Percentiles rank a stretch among this genome's conserved stretches.
These are phyloP conservation scores for Muschampia plurimacula DNA, from an alignment of 2,888 invertebrate genomes.

Conservation along the genomic window DNA sequence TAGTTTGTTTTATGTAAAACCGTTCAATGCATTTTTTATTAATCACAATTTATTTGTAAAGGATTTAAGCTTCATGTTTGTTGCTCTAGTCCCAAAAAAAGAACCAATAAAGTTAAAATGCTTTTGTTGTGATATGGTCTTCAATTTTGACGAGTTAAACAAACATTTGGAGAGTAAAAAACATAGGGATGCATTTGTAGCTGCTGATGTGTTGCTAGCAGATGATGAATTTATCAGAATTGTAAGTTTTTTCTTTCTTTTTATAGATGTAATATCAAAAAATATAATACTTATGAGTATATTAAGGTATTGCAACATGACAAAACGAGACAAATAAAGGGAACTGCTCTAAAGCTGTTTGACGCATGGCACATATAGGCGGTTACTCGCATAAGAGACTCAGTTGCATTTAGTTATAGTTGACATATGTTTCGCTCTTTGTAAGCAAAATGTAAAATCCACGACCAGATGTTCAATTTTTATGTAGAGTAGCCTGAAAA, in stretches of 20 bases:
- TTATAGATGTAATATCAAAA: no score
- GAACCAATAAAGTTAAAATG: slow-evolving; percentile 55
- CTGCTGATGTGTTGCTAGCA: slow-evolving; percentile 50
- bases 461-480: no score
- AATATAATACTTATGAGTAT: no score
- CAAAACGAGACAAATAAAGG: no score
- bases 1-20: slow-evolving; percentile 35
- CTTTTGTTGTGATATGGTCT: slow-evolving; percentile 55
- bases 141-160: slow-evolving; percentile 47
- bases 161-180: slow-evolving; percentile 54
- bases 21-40: slow-evolving; percentile 49
- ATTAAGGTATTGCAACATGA: no score
- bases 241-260: slow-evolving; percentile 50
- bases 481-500: no score
- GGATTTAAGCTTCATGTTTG: slow-evolving; percentile 53
- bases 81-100: slow-evolving; percentile 49
- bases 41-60: slow-evolving; percentile 50
- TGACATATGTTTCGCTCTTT: no score
- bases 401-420: no score
- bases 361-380: no score
- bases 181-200: slow-evolving; percentile 56
- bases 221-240: slow-evolving; percentile 60
- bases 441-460: no score
- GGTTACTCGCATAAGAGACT: no score
- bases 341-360: no score